phyloP scores from a whole-genome alignment of 2,888 invertebrate genomes.

The Luperina nickerlii region DNA sequence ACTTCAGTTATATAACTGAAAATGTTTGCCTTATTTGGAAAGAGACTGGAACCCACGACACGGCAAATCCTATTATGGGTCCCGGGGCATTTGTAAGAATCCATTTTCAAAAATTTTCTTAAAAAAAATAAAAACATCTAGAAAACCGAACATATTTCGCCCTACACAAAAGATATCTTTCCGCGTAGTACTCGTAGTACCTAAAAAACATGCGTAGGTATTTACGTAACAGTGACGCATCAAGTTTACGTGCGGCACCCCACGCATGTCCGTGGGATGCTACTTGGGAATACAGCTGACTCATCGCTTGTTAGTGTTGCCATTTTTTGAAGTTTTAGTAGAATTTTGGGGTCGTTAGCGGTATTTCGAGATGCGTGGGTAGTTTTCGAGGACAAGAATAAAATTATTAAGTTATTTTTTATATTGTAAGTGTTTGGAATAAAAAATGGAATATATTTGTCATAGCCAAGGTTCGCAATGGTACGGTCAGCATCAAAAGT shows the following conservation, averaged over 20 bases:
- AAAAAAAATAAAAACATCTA: not conserved
- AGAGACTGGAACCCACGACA: too few relatives aligned
- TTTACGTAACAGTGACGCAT: constrained; percentile 49
- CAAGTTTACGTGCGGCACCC: constrained; percentile 28
- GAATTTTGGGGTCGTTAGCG: not conserved
- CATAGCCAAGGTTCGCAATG: not conserved
- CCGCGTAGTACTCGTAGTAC: not conserved
- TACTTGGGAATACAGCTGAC: constrained; percentile 51
- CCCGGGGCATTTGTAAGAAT: too few relatives aligned
- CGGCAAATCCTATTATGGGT: too few relatives aligned
- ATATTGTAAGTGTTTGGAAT: not conserved
- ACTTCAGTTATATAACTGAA: too few relatives aligned
- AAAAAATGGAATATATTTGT: not conserved
- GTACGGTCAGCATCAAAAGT: too few relatives aligned
- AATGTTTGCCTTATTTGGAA: too few relatives aligned
- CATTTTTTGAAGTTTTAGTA: constrained; percentile 5
- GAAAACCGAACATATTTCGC: not conserved
- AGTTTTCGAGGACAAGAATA: not conserved
- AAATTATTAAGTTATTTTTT: not conserved
- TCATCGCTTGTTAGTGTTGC: constrained; percentile 56
- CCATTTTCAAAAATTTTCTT: too few relatives aligned
- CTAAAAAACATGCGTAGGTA: constrained; percentile 10
- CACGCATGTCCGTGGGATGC: constrained; percentile 39
- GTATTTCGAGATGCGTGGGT: not conserved
- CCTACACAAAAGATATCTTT: constrained; percentile 2